phyloP scores from a whole-genome alignment of 2,888 invertebrate species.

The Xylocampa areola region DNA sequence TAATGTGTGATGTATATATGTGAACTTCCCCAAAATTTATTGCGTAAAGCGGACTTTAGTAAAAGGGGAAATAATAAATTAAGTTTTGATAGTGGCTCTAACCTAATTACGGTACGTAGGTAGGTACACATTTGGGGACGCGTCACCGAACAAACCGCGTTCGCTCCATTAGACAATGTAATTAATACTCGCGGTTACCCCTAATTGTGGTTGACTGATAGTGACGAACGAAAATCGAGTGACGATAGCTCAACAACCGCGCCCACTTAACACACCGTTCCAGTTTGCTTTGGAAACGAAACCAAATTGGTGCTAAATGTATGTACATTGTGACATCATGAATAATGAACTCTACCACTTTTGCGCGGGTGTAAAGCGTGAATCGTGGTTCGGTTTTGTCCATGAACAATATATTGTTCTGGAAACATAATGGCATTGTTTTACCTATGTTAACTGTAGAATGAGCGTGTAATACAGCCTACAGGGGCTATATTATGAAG shows the following conservation, averaged over 20 bases:
- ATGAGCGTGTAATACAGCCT: conserved; percentile 54
- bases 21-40: conserved; percentile 26
- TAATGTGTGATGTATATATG: not conserved
- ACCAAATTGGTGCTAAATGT: conserved; percentile 72
- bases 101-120: conserved; percentile 66
- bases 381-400: conserved; percentile 69
- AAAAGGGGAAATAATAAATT: conserved; percentile 54
- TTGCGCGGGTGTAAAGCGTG: conserved; percentile 58
- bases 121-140: conserved; percentile 74
- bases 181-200: conserved; percentile 86
- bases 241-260: conserved; percentile 79
- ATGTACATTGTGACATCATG: conserved; percentile 73
- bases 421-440: conserved; percentile 79
- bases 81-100: conserved; percentile 58
- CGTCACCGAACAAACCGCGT: conserved; percentile 76
- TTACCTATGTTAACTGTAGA: conserved; percentile 66
- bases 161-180: conserved; percentile 87
- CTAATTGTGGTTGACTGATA: conserved; percentile 84
- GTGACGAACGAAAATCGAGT: conserved; percentile 76
- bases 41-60: conserved; percentile 25
- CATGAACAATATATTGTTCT: conserved; percentile 75
- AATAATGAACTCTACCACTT: conserved; percentile 74
- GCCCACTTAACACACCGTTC: conserved; percentile 68
- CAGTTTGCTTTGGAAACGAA: conserved; percentile 69
- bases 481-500: conserved; percentile 42